Evolutionary conservation across 1,140 invertebrate species (phyloP).

Genomic region (Cydia strobilella): DNA sequence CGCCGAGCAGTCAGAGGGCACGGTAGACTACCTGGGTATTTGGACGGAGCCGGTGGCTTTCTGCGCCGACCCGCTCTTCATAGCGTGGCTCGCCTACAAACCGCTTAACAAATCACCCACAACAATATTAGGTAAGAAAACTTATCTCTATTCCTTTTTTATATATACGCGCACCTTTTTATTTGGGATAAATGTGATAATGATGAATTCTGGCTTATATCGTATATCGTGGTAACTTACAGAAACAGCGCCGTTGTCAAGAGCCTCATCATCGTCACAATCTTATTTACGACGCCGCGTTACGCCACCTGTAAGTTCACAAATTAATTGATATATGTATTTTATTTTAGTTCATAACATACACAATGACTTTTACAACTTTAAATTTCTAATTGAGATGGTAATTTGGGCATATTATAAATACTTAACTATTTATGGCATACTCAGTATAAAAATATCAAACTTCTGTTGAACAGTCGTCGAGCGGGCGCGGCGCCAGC

Average conservation of each 20-base stretch:
- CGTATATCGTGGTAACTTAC: neutral
- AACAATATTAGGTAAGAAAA: conserved; percentile 31
- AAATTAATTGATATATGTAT: conserved; percentile 23
- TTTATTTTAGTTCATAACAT: conserved; percentile 11
- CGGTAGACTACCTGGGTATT: conserved; percentile 52
- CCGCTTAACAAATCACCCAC: conserved; percentile 36
- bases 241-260: neutral
- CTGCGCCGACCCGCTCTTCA: conserved; percentile 58
- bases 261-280: conserved; percentile 40
- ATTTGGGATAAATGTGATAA: neutral
- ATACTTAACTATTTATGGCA: no score
- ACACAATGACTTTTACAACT: conserved; percentile 1
- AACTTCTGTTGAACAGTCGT: conserved; percentile 45
- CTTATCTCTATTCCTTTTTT: no score
- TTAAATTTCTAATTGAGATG: no score
- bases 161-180: neutral
- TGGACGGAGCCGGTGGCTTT: conserved; percentile 55
- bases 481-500: conserved; percentile 53
- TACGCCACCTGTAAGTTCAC: conserved; percentile 55
- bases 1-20: conserved; percentile 20
- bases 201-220: neutral
- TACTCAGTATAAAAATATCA: no score
- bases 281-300: conserved; percentile 45
- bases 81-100: conserved; percentile 57
- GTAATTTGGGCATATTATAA: no score